These are phyloP conservation scores for Pangasius djambal DNA, from an alignment of 2,797 vertebrate species.

Conservation along the genomic window DNA sequence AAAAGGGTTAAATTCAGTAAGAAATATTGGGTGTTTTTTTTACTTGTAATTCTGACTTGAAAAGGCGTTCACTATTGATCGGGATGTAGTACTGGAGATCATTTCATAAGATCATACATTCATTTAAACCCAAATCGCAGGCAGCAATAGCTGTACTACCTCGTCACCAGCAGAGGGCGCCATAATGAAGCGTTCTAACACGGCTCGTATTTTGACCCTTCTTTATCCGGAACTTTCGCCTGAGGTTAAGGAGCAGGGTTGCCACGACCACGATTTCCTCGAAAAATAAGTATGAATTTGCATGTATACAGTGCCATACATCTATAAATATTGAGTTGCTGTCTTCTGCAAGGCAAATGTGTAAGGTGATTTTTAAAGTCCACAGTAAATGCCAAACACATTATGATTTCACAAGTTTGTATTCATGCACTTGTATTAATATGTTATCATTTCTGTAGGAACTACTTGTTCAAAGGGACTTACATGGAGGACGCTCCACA, in stretches of 20 bases:
- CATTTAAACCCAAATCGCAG: not conserved
- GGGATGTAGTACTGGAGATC: not conserved
- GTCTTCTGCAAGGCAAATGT: not conserved
- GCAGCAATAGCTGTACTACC: not conserved
- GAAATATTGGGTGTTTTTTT: not conserved
- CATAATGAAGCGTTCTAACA: not conserved
- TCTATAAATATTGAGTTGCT: not conserved
- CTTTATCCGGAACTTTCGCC: constrained; percentile 10
- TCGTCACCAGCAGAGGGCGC: constrained; percentile 15
- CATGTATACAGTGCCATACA: not conserved
- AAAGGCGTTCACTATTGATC: not conserved
- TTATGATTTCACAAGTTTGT: too few species aligned
- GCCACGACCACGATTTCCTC: not conserved
- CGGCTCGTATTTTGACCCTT: not conserved
- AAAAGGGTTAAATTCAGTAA: not conserved
- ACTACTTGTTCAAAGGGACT: not conserved
- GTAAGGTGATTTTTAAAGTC: not conserved
- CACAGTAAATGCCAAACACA: not conserved
- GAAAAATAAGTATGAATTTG: not conserved
- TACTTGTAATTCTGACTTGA: not conserved
- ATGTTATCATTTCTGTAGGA: not conserved
- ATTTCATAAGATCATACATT: not conserved
- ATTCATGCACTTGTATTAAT: too few species aligned
- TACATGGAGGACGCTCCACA: not conserved
- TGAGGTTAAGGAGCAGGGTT: constrained; percentile 6